Base-by-base conservation (phyloP, 2,888 invertebrate genomes). In the Apodemia zela region DNA sequence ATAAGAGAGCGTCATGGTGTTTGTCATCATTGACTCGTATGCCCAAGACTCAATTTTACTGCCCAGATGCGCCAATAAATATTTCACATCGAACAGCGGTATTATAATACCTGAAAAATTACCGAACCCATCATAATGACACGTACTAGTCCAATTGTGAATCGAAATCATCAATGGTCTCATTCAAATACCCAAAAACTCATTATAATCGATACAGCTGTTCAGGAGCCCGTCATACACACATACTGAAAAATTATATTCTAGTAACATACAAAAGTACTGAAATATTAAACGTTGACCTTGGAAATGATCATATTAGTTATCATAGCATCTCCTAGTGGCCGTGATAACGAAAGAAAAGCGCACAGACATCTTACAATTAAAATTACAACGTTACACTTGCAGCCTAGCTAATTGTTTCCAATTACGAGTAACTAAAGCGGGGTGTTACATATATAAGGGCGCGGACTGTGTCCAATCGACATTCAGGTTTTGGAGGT, bases 401-500 rank as follows among this genome's bases (percentile, higher is more conserved):
- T 86, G 85, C 79, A 75, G 61, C 61, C 61, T 35, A 80, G 75
- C 85, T 89, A 90, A 90, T 91, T 89, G 89, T 89, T 88, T 85
- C 85, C 87, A 89, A 88, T 91, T 89, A 89, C 89, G 74, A 77
- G 73, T 77, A 71, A 73, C 69, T 72, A 72, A 75, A 83, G 84
- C 87, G 88, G 87, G 87, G 84, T 85, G 80, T 78, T 78, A 78
- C 84, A 88, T 91, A 91, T 91, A 91, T 81, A 91, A 88, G 74
- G 84, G 79, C 82, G 81, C 81, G 66, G 71, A 68, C 77, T 79
- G 76, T 77, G 72, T 69, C 79, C 79, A 79, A 80, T 80, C 81
- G 77, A 76, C 89, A 90, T 89, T 89, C 89, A 83, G 79, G 84
- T 80, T 81, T 74, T 78, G 79, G 81, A 79, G 78, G 83, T 87